Conservation (phyloP, 2,797 vertebrate species). For the Scleropages formosus region DNA sequence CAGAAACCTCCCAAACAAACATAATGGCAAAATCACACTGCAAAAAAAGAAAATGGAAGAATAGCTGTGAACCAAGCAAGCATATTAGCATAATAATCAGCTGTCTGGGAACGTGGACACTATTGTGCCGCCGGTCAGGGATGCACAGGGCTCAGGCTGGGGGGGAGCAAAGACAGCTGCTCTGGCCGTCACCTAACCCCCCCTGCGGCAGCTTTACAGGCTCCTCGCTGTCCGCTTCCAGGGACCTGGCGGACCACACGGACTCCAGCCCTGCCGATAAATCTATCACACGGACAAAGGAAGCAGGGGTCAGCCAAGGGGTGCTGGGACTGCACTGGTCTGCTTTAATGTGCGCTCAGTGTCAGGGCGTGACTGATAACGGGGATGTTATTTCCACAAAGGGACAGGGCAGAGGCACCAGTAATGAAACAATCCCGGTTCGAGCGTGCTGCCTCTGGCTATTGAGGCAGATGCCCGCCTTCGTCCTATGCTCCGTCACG, state of each 20-base stretch:
- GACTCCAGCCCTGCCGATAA: conserved; percentile 48
- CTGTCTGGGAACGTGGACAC: conserved; percentile 45
- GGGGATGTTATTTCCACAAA: conserved; percentile 48
- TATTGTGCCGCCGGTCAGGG: conserved; percentile 40
- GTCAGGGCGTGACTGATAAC: conserved; percentile 54
- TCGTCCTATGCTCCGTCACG: conserved; percentile 36
- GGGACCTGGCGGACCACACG: conserved; percentile 51
- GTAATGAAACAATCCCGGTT: conserved; percentile 49
- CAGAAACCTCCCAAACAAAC: conserved; percentile 39
- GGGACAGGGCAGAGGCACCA: conserved; percentile 36
- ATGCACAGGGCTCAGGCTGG: conserved; percentile 46
- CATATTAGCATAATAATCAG: conserved; percentile 53
- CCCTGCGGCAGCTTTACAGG: conserved; percentile 52
- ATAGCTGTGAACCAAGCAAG: conserved; percentile 45
- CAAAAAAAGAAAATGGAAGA: conserved; percentile 39
- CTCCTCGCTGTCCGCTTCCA: conserved; percentile 42
- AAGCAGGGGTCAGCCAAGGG: conserved; percentile 50
- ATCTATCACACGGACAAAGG: conserved; percentile 47
- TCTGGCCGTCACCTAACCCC: conserved; percentile 53
- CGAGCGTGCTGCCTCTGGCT: conserved; percentile 43
- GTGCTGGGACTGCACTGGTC: conserved; percentile 47
- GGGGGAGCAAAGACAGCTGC: conserved; percentile 47
- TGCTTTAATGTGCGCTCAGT: conserved; percentile 46
- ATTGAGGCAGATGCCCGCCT: conserved; percentile 40
- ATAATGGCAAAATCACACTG: conserved; percentile 37